Conservation (phyloP, 2,888 invertebrate genomes). For the Taphrorychus bicolor region DNA sequence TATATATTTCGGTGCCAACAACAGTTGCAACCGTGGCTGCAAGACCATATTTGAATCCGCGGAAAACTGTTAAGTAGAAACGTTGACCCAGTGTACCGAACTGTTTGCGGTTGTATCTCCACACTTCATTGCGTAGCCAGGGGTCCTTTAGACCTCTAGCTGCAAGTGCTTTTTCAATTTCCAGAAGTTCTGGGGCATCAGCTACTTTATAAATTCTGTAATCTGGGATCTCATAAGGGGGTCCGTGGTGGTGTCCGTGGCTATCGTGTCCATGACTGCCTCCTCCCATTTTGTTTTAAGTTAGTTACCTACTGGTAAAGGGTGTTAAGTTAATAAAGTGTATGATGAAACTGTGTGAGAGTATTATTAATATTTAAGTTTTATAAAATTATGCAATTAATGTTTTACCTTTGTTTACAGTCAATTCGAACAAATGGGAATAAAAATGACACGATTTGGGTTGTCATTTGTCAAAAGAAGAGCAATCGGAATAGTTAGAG, state of each 20-base stretch:
- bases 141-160: constrained; percentile 81
- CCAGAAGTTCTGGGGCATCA: constrained; percentile 70
- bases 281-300: not conserved
- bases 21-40: constrained; percentile 66
- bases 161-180: constrained; percentile 70
- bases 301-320: too few relatives aligned
- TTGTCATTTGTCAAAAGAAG: too few relatives aligned
- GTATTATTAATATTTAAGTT: too few relatives aligned
- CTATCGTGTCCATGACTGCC: constrained; percentile 60
- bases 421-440: too few relatives aligned
- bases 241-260: constrained; percentile 63
- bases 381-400: too few relatives aligned
- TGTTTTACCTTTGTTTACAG: too few relatives aligned
- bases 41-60: constrained; percentile 73
- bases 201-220: constrained; percentile 76
- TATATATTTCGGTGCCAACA: constrained; percentile 55
- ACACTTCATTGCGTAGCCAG: constrained; percentile 89
- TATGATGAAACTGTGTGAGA: too few relatives aligned
- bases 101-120: constrained; percentile 72
- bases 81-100: constrained; percentile 65
- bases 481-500: too few relatives aligned
- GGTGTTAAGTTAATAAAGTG: too few relatives aligned
- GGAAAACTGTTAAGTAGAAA: constrained; percentile 62
- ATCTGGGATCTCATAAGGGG: constrained; percentile 74
- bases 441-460: too few relatives aligned